Conservation (phyloP, 2,888 invertebrate species). For the Congeria kusceri region DNA sequence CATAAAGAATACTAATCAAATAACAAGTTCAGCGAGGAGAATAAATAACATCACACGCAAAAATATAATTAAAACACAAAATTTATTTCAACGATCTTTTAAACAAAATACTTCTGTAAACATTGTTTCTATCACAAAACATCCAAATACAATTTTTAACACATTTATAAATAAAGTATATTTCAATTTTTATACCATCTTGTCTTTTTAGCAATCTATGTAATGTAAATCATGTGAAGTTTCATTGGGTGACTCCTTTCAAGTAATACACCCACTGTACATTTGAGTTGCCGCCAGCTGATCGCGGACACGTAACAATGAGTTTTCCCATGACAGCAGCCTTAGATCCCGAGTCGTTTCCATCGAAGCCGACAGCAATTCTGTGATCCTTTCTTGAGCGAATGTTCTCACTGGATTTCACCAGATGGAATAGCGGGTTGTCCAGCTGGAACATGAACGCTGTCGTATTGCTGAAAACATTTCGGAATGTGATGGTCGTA, state of each 20-base stretch:
- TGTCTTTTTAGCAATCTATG: too few relatives aligned
- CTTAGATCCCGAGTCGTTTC: constrained; percentile 82
- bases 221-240: too few relatives aligned
- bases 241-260: constrained; percentile 81
- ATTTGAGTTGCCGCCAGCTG: constrained; percentile 82
- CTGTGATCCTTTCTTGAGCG: constrained; percentile 85
- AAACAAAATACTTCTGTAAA: too few relatives aligned
- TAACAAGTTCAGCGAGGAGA: too few relatives aligned
- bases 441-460: constrained; percentile 86
- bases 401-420: constrained; percentile 84
- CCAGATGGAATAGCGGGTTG: constrained; percentile 85
- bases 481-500: constrained; percentile 86
- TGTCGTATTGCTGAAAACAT: constrained; percentile 85
- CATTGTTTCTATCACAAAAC: too few relatives aligned
- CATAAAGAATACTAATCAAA: too few relatives aligned
- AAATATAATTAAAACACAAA: too few relatives aligned
- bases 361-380: constrained; percentile 85
- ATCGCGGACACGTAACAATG: constrained; percentile 83
- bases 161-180: too few relatives aligned
- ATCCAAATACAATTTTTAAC: too few relatives aligned
- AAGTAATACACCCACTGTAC: constrained; percentile 86
- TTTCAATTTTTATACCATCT: too few relatives aligned
- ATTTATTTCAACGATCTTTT: too few relatives aligned
- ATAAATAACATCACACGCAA: too few relatives aligned
- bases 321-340: constrained; percentile 85